phyloP scores from a whole-genome alignment of 2,113 vertebrate species.

The Rutilus rutilus region DNA sequence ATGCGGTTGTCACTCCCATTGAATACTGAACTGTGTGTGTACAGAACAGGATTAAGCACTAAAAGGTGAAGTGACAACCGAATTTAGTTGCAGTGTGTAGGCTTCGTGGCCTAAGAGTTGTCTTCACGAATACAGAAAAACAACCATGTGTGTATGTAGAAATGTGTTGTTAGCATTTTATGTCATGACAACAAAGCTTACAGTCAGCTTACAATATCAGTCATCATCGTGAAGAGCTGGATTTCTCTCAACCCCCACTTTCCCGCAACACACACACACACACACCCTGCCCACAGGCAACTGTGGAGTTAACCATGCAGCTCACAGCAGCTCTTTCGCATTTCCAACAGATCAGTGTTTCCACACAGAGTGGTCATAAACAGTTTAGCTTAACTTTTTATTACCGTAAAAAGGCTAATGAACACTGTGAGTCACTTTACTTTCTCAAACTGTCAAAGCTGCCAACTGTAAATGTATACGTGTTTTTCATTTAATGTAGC shows the following conservation, averaged over 20 bases:
- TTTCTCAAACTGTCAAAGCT: background rate
- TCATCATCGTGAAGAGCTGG: background rate
- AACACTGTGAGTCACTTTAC: background rate
- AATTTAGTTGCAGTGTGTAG: too few species aligned
- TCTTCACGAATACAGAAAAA: background rate
- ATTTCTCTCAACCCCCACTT: slow-evolving; percentile 19
- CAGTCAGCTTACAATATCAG: background rate
- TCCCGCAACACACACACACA: background rate
- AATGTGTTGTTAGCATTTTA: background rate
- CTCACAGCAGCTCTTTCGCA: slow-evolving; percentile 1
- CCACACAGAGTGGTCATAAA: background rate
- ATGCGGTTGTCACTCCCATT: too few species aligned
- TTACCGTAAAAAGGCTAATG: background rate
- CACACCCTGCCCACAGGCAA: slow-evolving; percentile 38
- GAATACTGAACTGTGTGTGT: too few species aligned
- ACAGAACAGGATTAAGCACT: too few species aligned
- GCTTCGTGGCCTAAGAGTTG: background rate
- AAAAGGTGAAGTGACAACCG: too few species aligned
- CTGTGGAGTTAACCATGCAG: slow-evolving; percentile 28
- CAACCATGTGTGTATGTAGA: background rate
- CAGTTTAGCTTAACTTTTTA: background rate
- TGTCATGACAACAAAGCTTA: slow-evolving; percentile 8
- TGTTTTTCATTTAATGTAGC: background rate
- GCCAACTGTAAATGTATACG: background rate
- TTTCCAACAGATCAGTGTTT: slow-evolving; percentile 4